Percentiles rank a stretch among this genome's conserved stretches.
Evolutionary conservation across 92 coral and sea anemone species (phyloP).

Genomic region (Diadumene lineata): DNA sequence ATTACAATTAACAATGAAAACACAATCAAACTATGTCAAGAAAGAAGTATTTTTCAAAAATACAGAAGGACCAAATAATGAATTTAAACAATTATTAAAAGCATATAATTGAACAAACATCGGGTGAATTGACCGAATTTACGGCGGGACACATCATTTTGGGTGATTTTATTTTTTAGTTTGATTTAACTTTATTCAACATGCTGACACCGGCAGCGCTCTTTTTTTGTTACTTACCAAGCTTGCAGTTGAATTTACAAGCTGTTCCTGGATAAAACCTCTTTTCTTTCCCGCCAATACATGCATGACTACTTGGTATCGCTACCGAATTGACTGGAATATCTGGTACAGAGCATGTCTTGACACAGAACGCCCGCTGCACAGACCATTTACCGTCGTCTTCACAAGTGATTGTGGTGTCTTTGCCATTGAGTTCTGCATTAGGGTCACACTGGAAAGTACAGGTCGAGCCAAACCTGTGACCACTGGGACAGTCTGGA

Average conservation of each 20-base stretch:
- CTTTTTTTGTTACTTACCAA: not conserved
- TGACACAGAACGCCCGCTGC: conserved; percentile 72
- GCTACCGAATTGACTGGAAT: conserved; percentile 62
- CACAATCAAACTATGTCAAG: too few species aligned
- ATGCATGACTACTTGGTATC: conserved; percentile 34
- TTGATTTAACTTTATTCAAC: too few species aligned
- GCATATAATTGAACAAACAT: too few species aligned
- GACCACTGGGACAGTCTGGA: conserved; percentile 86
- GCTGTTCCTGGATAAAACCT: conserved; percentile 73
- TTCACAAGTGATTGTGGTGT: conserved; percentile 76
- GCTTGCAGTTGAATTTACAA: conserved; percentile 79
- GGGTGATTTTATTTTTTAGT: too few species aligned
- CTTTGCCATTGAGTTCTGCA: conserved; percentile 66
- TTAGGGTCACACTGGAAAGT: conserved; percentile 53
- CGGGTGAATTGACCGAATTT: too few species aligned
- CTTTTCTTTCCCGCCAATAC: conserved; percentile 36
- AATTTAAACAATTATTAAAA: too few species aligned
- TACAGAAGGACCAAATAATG: too few species aligned
- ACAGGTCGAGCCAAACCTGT: conserved; percentile 77
- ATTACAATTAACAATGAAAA: too few species aligned
- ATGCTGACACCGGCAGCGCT: not conserved
- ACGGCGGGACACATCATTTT: too few species aligned
- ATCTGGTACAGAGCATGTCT: conserved; percentile 67
- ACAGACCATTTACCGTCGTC: conserved; percentile 96
- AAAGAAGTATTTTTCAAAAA: too few species aligned